These are phyloP conservation scores for Lordiphosa fenestrarum DNA, from an alignment of 2,888 invertebrate species.

Conservation along the genomic window DNA sequence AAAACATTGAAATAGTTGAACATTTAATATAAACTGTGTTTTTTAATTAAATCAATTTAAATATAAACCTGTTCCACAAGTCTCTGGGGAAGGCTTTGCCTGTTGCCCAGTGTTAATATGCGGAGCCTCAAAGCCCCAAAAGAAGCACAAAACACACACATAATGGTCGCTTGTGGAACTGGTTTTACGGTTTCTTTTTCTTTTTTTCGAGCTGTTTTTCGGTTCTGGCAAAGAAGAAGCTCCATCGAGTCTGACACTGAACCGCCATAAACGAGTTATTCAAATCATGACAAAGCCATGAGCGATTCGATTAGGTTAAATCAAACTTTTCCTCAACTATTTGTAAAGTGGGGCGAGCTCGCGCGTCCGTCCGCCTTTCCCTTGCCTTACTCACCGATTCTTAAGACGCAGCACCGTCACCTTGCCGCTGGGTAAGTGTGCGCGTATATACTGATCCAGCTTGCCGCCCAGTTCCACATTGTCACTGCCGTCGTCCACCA, in stretches of 20 bases:
- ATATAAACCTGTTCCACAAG: too few relatives aligned
- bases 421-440: slow-evolving; percentile 85
- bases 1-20: too few relatives aligned
- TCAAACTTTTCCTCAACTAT: slow-evolving; percentile 49
- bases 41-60: too few relatives aligned
- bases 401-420: slow-evolving; percentile 88
- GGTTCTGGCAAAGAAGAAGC: slow-evolving; percentile 55
- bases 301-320: slow-evolving; percentile 57
- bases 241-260: slow-evolving; percentile 14
- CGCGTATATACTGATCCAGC: slow-evolving; percentile 89
- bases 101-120: too few relatives aligned
- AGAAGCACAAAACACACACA: slow-evolving; percentile 49
- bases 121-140: slow-evolving; percentile 27
- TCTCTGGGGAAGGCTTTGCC: too few relatives aligned
- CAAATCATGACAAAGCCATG: slow-evolving; percentile 53
- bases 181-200: slow-evolving; percentile 59
- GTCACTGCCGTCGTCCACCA: slow-evolving; percentile 96
- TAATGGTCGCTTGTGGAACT: slow-evolving; percentile 69
- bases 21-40: too few relatives aligned
- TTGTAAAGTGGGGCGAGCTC: slow-evolving; percentile 27
- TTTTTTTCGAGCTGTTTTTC: slow-evolving; percentile 16
- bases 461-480: slow-evolving; percentile 87
- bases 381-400: slow-evolving; percentile 82
- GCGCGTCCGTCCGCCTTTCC: neutral
- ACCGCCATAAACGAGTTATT: slow-evolving; percentile 63